Conservation (phyloP, 2,888 invertebrate genomes). For the Diloba caeruleocephala region DNA sequence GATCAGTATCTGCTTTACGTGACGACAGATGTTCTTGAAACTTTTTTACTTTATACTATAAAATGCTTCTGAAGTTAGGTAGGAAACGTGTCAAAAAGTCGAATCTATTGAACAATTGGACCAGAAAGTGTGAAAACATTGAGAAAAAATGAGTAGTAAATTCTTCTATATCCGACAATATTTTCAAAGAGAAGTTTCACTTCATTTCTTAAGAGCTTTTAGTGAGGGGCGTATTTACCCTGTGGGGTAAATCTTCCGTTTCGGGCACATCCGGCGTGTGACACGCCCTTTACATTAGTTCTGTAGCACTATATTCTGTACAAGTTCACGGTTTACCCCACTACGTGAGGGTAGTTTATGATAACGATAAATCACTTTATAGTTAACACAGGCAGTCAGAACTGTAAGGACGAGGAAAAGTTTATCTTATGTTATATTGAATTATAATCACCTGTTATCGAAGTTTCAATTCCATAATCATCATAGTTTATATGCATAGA, state of each 20-base stretch:
- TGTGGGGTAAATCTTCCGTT: slow-evolving; percentile 54
- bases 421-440: slow-evolving; percentile 32
- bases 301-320: slow-evolving; percentile 37
- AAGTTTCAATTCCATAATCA: no score
- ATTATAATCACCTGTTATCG: no score
- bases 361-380: slow-evolving; percentile 48
- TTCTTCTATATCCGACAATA: slow-evolving; percentile 36
- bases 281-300: slow-evolving; percentile 59
- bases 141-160: slow-evolving; percentile 26
- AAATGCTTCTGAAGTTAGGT: slow-evolving; percentile 37
- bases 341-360: slow-evolving; percentile 40
- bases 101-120: slow-evolving; percentile 28
- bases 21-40: slow-evolving; percentile 42
- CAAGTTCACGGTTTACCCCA: slow-evolving; percentile 41
- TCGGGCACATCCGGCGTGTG: slow-evolving; percentile 53
- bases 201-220: slow-evolving; percentile 58
- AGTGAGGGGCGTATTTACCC: slow-evolving; percentile 56
- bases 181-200: slow-evolving; percentile 42
- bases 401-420: no score
- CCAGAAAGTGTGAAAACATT: slow-evolving; percentile 22
- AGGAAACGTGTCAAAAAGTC: slow-evolving; percentile 11
- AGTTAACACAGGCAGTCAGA: slow-evolving; percentile 32
- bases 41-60: slow-evolving; percentile 34
- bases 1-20: slow-evolving; percentile 42
- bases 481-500: no score